Conservation (phyloP, 2,113 vertebrate species). For the Emydura subglobosa region DNA sequence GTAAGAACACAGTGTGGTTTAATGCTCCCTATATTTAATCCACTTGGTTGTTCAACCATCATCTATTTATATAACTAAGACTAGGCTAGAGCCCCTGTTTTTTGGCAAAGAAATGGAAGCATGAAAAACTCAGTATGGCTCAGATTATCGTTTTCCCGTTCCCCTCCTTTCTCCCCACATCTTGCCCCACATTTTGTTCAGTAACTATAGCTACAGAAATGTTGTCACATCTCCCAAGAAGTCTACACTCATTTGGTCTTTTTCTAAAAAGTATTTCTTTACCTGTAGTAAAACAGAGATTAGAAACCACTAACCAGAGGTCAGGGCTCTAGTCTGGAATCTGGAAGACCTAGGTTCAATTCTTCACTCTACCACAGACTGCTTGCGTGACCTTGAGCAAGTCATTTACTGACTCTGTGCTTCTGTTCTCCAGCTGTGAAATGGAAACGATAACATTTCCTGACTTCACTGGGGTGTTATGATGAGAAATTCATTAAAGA, state of each 20-base stretch:
- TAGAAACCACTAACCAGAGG: not conserved
- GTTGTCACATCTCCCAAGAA: not conserved
- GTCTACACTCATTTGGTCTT: not conserved
- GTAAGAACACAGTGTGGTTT: not conserved
- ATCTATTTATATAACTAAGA: not conserved
- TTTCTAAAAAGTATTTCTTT: not conserved
- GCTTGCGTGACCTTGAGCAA: not conserved
- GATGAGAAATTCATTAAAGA: not conserved
- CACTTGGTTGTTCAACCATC: not conserved
- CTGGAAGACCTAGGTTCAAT: accelerated
- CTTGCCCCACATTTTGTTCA: not conserved
- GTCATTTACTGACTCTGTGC: not conserved
- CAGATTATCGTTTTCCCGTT: not conserved
- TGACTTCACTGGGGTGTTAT: not conserved
- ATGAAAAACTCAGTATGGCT: not conserved
- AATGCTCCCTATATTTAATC: not conserved
- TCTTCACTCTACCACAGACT: not conserved
- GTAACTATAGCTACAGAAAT: not conserved
- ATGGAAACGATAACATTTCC: not conserved
- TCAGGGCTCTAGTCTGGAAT: not conserved
- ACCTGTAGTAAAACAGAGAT: not conserved
- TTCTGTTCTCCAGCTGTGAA: not conserved
- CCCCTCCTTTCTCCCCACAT: not conserved
- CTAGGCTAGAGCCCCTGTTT: not conserved
- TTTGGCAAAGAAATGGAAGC: not conserved